Evolutionary conservation across 2,113 vertebrate species (phyloP), one percentile per base, ranked within the genome.

Genomic region (Microtus ochrogaster): DNA sequence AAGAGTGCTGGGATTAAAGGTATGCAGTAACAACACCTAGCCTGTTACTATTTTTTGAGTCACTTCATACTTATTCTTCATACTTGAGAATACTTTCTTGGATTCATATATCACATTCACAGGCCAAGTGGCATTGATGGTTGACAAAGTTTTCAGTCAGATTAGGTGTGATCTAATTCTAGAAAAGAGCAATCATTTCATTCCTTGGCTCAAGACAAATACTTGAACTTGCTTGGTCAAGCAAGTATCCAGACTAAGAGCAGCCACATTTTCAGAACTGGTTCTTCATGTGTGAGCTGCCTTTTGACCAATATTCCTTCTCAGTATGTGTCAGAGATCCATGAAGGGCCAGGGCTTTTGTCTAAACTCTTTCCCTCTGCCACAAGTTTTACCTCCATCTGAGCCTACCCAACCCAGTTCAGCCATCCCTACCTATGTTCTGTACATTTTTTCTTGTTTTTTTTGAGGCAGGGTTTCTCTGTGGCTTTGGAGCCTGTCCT

Each of bases 121-220:
- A 26, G 21, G 72, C 16, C 24, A 9, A 70, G 76, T 65, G 21
- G 78, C 44, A 77, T 66, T 2, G 33, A 36, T 70, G 33, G 12
- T 4, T 81, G 78, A 14, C 22, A 79, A 49, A 61, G 5, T 28
- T 95, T 63, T 66, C 65, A 70, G 10, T 86, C 11, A 52, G 39
- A 74, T 0, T 44, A 77, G 68, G 79, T 19, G 1, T 65, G 83
- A 28, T 58, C 8, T 88, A 79, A 88, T 61, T 21, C 39, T 73
- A 30, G 9, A 47, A 44, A 24, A 63, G 36, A 66, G 87, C 90
- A 86, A 79, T 81, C 21, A 95, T 77, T 93, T 90, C 72, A 93
- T 10, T 58, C 83, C 83, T 89, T 0, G 30, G 28, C n/a, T 91
- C 28, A 81, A 30, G 13, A 83, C 7, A 93, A 93, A 91, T 10